Evolutionary conservation across 2,113 vertebrate species (phyloP).

Genomic region (Nesoenas mayeri): DNA sequence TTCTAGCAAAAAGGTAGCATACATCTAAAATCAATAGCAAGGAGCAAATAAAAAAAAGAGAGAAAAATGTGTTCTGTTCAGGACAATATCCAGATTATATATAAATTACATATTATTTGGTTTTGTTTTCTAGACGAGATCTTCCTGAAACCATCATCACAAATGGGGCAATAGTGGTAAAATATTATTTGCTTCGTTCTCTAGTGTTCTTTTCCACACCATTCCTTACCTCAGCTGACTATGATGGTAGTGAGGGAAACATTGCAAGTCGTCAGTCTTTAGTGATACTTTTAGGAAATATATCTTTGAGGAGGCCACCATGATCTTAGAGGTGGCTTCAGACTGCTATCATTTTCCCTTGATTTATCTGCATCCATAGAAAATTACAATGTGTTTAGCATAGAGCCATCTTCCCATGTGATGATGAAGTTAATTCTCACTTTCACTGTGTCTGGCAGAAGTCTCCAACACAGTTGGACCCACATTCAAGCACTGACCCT

Average conservation of each 20-base stretch:
- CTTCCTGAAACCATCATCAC: slow-evolving; percentile 59
- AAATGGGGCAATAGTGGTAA: slow-evolving; percentile 68
- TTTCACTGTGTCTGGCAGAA: background rate
- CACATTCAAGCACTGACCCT: background rate
- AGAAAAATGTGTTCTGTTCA: background rate
- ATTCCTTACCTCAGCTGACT: background rate
- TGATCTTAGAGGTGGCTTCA: background rate
- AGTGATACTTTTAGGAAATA: background rate
- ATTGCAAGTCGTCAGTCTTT: background rate
- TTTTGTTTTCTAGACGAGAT: slow-evolving; percentile 38
- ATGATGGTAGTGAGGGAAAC: background rate
- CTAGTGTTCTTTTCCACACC: background rate
- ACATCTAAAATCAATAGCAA: background rate
- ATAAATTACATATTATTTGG: background rate
- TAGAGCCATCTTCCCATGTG: background rate
- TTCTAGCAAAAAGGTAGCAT: background rate
- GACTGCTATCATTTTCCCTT: background rate
- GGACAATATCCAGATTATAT: background rate
- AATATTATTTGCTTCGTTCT: background rate
- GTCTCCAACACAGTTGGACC: background rate
- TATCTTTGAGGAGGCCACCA: background rate
- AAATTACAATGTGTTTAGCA: background rate
- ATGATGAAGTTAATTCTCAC: background rate
- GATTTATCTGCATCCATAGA: background rate
- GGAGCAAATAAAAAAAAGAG: background rate